Conservation (phyloP, 92 coral and sea anemone species). For the Desmophyllum pertusum region DNA sequence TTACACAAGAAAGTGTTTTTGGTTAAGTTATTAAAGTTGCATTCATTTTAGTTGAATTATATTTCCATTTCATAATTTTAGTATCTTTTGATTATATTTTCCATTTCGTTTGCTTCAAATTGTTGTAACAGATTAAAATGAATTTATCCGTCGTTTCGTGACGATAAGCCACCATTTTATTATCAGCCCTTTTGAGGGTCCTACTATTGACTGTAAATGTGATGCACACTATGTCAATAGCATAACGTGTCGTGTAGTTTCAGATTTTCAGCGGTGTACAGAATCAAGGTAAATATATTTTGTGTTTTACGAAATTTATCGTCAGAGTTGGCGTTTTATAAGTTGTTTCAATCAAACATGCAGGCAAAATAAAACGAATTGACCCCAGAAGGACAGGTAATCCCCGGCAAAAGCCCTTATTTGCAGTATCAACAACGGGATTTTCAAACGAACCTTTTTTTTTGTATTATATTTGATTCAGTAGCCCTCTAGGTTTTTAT, state of each 20-base stretch:
- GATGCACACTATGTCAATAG: background rate
- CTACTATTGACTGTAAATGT: background rate
- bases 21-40: too few relatives aligned
- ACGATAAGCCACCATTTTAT: background rate
- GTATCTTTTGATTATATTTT: too few relatives aligned
- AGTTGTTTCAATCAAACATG: background rate
- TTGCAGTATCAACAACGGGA: background rate
- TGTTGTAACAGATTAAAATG: too few relatives aligned
- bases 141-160: too few relatives aligned
- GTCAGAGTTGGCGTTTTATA: background rate
- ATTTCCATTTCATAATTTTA: too few relatives aligned
- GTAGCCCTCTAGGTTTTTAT: too few relatives aligned
- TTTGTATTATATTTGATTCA: too few relatives aligned
- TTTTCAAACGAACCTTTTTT: background rate
- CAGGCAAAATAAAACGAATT: background rate
- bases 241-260: background rate
- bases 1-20: too few relatives aligned
- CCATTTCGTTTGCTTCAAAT: too few relatives aligned
- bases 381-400: background rate
- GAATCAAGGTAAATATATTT: background rate
- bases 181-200: background rate
- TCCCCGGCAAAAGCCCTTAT: too few relatives aligned
- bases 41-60: too few relatives aligned
- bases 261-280: background rate
- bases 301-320: background rate